Base-by-base conservation (phyloP, 2,113 vertebrate species). In the Alligator sinensis region DNA sequence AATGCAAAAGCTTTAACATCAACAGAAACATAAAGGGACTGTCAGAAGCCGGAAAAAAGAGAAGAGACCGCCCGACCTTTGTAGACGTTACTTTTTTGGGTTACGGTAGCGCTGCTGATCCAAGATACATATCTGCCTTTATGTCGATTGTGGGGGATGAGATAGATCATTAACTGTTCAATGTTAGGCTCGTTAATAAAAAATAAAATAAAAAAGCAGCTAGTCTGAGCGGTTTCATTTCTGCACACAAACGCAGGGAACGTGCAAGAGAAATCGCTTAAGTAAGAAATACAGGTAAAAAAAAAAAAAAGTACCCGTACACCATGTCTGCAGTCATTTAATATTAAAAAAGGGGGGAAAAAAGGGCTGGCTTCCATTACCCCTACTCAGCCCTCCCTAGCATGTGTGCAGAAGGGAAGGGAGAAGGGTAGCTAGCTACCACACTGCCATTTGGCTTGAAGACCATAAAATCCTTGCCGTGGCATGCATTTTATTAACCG, bases 401-500 rank as follows among this genome's bases (percentile, higher is more conserved):
- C n/a, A 30, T 8, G 25, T 1, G 9, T 62, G 55, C 63, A 72
- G 13, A 2, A 3, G 4, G 38, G n/a, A 1, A 1, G 47, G 55
- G 72, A 61, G 27, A 17, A 13, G 1, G 47, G 55, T 64, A 21
- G 74, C 60, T n/a, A 68, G 6, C 4, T 1, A 63, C 68, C 72
- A 22, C 3, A 0, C 64, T 2, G 79, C 1, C 72, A 28, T 38
- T 84, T 80, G 0, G 16, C 54, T 28, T 1, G 27, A 74, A 58
- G 3, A 78, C 25, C 47, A 55, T 8, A 19, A 27, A 58, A 4
- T 1, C 1, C 57, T 34, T 24, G 5, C 0, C 12, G 47, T 47
- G 47, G 8, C 47, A 9, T 9, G 47, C 47, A 47, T 47, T 47
- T 47, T 47, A 47, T 47, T 47, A 47, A 47, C 47, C 47, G 9